A percentile compares a stretch with the other conserved stretches of the same genome.
These are phyloP conservation scores for Thaumetopoea pityocampa DNA, from an alignment of 1,140 invertebrate species.

Conservation along the genomic window DNA sequence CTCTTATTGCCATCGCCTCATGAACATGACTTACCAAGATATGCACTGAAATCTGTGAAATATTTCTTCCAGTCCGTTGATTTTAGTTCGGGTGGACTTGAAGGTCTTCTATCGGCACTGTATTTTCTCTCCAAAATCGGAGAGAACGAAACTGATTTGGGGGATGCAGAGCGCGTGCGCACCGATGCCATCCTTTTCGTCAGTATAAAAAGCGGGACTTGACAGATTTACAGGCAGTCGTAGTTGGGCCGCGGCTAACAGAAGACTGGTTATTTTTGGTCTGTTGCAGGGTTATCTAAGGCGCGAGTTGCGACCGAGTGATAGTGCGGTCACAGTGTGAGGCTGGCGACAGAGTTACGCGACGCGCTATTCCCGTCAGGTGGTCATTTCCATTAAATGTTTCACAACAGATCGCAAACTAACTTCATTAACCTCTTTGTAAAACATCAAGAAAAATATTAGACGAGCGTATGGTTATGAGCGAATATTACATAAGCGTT, in stretches of 20 bases:
- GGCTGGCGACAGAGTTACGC: conserved; percentile 51
- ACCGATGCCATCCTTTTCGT: conserved; percentile 65
- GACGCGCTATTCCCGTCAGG: conserved; percentile 71
- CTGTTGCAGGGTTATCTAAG: conserved; percentile 52
- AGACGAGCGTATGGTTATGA: conserved; percentile 21
- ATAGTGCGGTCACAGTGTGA: conserved; percentile 62
- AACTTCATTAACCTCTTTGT: conserved; percentile 56
- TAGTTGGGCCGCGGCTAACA: conserved; percentile 53
- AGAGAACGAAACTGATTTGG: conserved; percentile 73
- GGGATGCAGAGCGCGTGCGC: conserved; percentile 74
- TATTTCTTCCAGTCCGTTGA: conserved; percentile 65
- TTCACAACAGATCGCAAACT: conserved; percentile 54
- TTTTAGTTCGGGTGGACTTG: conserved; percentile 46
- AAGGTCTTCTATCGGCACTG: conserved; percentile 47
- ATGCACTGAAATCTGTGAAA: conserved; percentile 70
- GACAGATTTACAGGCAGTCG: conserved; percentile 52
- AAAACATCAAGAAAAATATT: conserved; percentile 22
- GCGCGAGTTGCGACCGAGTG: conserved; percentile 54
- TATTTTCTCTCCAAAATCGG: conserved; percentile 72
- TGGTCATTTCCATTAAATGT: conserved; percentile 58
- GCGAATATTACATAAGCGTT: conserved; percentile 31
- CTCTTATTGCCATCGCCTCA: conserved; percentile 29
- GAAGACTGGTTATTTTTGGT: conserved; percentile 66
- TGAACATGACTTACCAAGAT: conserved; percentile 64
- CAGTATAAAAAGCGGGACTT: conserved; percentile 55